Percentiles rank a stretch among this genome's conserved stretches.
These are phyloP conservation scores for Drosophila subpulchrella DNA, from an alignment of 1,140 invertebrate genomes.

Conservation along the genomic window DNA sequence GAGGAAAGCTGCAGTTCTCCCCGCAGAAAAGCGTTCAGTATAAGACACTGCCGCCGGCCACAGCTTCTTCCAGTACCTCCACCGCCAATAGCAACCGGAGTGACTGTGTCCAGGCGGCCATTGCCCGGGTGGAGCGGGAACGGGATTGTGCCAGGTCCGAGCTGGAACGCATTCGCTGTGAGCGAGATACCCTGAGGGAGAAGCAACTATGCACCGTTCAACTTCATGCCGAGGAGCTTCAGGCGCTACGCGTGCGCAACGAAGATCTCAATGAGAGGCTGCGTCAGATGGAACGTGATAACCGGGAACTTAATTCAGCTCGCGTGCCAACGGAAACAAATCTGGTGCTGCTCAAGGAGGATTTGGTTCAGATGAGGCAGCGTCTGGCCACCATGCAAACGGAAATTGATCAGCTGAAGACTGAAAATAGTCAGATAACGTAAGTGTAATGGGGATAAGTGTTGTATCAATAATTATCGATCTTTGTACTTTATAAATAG, in stretches of 20 bases:
- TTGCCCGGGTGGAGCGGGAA: slow-evolving; percentile 70
- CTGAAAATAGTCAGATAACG: slow-evolving; percentile 69
- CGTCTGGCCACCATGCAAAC: slow-evolving; percentile 40
- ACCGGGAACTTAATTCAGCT: slow-evolving; percentile 64
- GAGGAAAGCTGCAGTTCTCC: slow-evolving; percentile 23
- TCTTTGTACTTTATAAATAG: slow-evolving; percentile 23
- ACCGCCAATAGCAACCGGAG: slow-evolving; percentile 42
- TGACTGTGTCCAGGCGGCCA: slow-evolving; percentile 76
- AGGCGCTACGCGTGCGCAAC: slow-evolving; percentile 57
- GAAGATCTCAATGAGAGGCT: slow-evolving; percentile 60
- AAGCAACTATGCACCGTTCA: slow-evolving; percentile 62
- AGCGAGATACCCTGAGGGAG: slow-evolving; percentile 71
- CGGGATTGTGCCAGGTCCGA: slow-evolving; percentile 72
- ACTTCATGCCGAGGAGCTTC: slow-evolving; percentile 64
- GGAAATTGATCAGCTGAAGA: slow-evolving; percentile 51
- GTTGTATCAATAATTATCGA: too few relatives aligned
- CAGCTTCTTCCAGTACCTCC: slow-evolving; percentile 8
- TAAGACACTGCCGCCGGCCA: slow-evolving; percentile 36
- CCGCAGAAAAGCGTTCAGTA: slow-evolving; percentile 44
- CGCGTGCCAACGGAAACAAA: slow-evolving; percentile 71
- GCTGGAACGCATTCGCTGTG: slow-evolving; percentile 72
- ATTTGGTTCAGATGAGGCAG: slow-evolving; percentile 58
- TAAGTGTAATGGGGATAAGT: slow-evolving; percentile 6
- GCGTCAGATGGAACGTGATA: slow-evolving; percentile 66
- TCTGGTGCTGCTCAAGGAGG: slow-evolving; percentile 65